Evolutionary conservation across 2,113 vertebrate genomes (phyloP).

Genomic region (Mastomys coucha): DNA sequence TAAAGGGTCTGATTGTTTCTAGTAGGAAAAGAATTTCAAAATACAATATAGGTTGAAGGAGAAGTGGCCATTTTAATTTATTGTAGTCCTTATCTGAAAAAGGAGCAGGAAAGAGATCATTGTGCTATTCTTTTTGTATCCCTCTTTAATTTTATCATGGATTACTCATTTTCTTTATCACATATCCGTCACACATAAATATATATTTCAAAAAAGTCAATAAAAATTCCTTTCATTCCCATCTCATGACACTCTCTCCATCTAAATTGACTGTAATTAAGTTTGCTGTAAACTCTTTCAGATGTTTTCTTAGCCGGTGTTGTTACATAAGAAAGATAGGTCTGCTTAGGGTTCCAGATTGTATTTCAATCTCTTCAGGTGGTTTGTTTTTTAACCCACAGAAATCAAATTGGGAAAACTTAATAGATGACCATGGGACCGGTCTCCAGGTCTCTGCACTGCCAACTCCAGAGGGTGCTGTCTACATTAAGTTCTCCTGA

Average conservation of each 20-base stretch:
- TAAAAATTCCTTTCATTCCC: neutral
- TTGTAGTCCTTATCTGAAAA: neutral
- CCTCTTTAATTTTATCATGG: neutral
- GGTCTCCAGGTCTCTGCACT: neutral
- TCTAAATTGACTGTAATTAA: neutral
- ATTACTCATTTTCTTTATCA: conserved; percentile 29
- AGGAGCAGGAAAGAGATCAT: neutral
- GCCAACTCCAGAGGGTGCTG: conserved; percentile 56
- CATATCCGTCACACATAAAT: neutral
- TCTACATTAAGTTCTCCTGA: neutral
- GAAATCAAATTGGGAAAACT: neutral
- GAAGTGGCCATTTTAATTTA: neutral
- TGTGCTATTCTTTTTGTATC: neutral
- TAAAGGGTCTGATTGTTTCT: neutral
- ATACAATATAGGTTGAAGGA: neutral
- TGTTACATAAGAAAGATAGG: neutral
- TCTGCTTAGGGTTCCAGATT: neutral
- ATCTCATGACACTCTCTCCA: neutral
- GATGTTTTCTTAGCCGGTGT: neutral
- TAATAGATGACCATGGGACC: too few relatives aligned
- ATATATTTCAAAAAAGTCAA: conserved; percentile 1
- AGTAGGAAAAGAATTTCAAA: neutral
- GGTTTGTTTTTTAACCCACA: neutral
- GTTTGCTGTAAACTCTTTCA: neutral
- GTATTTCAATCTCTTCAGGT: neutral